Conservation (phyloP, 2,888 invertebrate species). For the Sericinus montela region DNA sequence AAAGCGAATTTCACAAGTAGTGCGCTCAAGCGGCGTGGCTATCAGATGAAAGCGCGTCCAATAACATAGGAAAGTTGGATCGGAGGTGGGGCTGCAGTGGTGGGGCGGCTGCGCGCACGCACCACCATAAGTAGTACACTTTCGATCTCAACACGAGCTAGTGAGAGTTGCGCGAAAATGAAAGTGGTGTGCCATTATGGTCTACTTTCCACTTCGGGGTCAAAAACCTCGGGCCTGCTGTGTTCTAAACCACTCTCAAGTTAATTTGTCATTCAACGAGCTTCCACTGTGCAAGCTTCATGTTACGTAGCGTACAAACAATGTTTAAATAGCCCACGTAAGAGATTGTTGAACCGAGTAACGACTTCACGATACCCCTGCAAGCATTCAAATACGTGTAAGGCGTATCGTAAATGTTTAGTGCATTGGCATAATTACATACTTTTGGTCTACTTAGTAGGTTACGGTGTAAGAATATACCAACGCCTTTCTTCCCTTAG, state of each 20-base stretch:
- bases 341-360: constrained; percentile 15
- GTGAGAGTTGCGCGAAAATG: constrained; percentile 81
- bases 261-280: constrained; percentile 49
- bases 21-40: constrained; percentile 37
- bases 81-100: constrained; percentile 31
- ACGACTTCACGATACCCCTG: not conserved
- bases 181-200: constrained; percentile 79
- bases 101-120: constrained; percentile 64
- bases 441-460: no score
- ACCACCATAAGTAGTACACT: constrained; percentile 73
- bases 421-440: no score
- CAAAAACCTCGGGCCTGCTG: constrained; percentile 55
- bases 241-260: constrained; percentile 49
- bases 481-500: no score
- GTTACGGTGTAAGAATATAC: no score
- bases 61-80: constrained; percentile 64
- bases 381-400: constrained; percentile 2
- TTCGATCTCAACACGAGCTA: constrained; percentile 71
- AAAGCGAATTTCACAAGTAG: constrained; percentile 74
- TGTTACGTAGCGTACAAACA: constrained; percentile 16
- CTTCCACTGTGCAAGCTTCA: constrained; percentile 22
- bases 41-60: constrained; percentile 72
- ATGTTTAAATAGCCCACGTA: constrained; percentile 12
- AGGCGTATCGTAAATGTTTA: not conserved
- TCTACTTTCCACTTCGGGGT: constrained; percentile 74